phyloP scores from a whole-genome alignment of 2,113 vertebrate species.

The Eclectus roratus region DNA sequence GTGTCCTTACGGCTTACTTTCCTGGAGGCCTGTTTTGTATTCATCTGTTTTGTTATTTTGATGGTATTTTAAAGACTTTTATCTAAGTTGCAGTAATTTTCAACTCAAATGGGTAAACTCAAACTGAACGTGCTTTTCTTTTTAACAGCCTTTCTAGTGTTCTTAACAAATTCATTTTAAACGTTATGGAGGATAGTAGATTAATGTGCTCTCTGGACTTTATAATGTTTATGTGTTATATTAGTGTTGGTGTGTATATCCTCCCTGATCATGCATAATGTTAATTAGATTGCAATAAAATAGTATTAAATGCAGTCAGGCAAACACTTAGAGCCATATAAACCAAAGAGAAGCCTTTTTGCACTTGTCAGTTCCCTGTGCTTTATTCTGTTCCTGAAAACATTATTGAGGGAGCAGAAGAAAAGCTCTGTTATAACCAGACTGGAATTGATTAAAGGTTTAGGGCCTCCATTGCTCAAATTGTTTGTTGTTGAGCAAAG shows the following conservation, averaged over 20 bases:
- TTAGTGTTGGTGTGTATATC: not conserved
- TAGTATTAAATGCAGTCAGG: not conserved
- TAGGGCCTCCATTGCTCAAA: not conserved
- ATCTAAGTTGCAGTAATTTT: not conserved
- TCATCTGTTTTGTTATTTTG: not conserved
- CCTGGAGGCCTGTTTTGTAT: not conserved
- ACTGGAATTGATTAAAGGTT: not conserved
- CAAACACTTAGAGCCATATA: not conserved
- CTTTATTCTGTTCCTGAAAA: not conserved
- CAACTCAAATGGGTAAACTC: not conserved
- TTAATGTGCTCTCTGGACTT: not conserved
- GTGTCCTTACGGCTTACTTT: not conserved
- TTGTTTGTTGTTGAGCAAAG: not conserved
- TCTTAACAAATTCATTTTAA: not conserved
- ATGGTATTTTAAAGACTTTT: not conserved
- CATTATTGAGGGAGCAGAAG: not conserved
- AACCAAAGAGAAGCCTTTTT: not conserved
- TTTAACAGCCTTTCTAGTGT: not conserved
- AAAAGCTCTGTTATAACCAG: not conserved
- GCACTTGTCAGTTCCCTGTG: not conserved
- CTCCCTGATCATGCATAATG: not conserved
- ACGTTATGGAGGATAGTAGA: not conserved
- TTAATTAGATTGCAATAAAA: conserved; percentile 26
- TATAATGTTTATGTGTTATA: not conserved
- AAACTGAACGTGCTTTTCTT: not conserved